phyloP scores from a whole-genome alignment of 2,888 invertebrate genomes.

The Ectemnius lituratus region DNA sequence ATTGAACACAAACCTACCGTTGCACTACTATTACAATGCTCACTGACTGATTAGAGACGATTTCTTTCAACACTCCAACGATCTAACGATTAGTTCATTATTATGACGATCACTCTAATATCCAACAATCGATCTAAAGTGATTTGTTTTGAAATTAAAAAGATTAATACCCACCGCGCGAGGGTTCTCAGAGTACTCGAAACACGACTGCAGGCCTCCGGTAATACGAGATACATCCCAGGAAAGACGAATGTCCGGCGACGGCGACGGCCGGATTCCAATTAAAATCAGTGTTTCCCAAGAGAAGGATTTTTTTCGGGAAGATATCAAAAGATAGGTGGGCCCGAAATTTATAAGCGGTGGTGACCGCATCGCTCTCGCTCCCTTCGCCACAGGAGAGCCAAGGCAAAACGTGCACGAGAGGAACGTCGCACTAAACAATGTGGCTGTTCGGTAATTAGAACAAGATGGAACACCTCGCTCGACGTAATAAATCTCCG shows the following conservation, averaged over 20 bases:
- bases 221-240: neutral
- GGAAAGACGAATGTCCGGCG: neutral
- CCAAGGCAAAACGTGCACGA: neutral
- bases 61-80: too few relatives aligned
- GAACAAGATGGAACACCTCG: conserved; percentile 64
- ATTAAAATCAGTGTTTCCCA: conserved; percentile 2
- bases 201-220: too few relatives aligned
- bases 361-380: neutral
- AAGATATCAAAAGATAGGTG: neutral
- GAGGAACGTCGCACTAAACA: conserved; percentile 32
- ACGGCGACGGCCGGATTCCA: neutral
- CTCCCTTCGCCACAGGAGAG: too few relatives aligned
- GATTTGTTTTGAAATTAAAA: too few relatives aligned
- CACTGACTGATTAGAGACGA: too few relatives aligned
- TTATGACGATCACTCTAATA: too few relatives aligned
- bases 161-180: too few relatives aligned
- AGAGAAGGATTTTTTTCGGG: neutral
- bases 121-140: too few relatives aligned
- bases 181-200: too few relatives aligned
- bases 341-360: conserved; percentile 3
- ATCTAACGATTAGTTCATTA: too few relatives aligned
- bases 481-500: conserved; percentile 68
- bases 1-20: too few relatives aligned
- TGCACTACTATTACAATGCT: too few relatives aligned
- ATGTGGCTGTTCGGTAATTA: conserved; percentile 64